Evolutionary conservation across 2,113 vertebrate genomes (phyloP), one percentile per base, ranked within the genome.

Genomic region (Sorex araneus): DNA sequence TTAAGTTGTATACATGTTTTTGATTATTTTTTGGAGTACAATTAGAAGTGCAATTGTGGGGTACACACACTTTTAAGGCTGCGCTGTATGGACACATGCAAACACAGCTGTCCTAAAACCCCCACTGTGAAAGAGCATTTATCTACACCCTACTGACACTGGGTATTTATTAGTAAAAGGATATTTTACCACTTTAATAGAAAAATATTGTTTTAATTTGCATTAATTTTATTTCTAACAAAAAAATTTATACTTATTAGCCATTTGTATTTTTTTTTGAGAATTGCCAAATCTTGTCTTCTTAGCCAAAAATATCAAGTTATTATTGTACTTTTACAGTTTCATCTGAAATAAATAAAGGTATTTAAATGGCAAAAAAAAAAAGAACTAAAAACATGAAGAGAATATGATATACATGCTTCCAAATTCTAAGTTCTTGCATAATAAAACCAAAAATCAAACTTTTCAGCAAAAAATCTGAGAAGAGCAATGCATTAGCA

Each of bases 281-380:
- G 76, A 89, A 92, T 43, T 91, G 60, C 77, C 87, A 89, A 75
- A 85, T 77, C 32, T 50, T 50, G 8, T 50, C 13, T 19, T 28
- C 66, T 9, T 45, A 92, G 82, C 83, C 90, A 84, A 89, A 94
- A 95, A 43, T 32, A 43, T 0, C 19, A 4, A 82, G 71, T 90
- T 66, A 25, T 50, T 50, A 50, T 50, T 84, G 63, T 77, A 30
- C 63, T 86, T 86, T 92, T 79, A 83, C 50, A 70, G 50, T 75
- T 73, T 85, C 78, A 78, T 85, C 40, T 83, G 75, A 85, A 92
- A 69, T 43, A 83, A 93, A 92, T 70, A 92, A 93, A 96, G 28
- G 21, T 30, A 86, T 87, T 76, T 81, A 84, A 50, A 8, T 36
- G 66, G 86, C 34, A 73, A 84, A 67, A 78, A 50, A 50, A 50